phyloP scores from a whole-genome alignment of 2,113 vertebrate genomes.

The Chroicocephalus ridibundus region DNA sequence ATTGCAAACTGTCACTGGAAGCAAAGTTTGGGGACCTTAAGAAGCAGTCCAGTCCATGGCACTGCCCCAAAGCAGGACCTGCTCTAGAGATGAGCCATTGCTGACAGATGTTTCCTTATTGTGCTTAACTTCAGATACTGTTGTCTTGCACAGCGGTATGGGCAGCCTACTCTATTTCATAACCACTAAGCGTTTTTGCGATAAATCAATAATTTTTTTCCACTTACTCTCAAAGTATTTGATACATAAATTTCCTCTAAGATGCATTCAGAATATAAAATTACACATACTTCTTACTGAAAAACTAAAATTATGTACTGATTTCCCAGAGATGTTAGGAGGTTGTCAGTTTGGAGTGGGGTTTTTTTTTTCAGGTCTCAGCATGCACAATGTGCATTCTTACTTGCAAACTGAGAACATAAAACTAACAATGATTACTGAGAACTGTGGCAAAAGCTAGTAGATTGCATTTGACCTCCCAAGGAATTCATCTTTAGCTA shows the following conservation, averaged over 20 bases:
- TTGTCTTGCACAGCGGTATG: neutral
- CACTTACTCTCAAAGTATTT: neutral
- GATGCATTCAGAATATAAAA: neutral
- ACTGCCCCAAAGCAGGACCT: neutral
- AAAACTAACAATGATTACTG: neutral
- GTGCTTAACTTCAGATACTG: neutral
- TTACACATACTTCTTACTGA: neutral
- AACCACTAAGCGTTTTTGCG: neutral
- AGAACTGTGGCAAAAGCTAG: neutral
- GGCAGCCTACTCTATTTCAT: neutral
- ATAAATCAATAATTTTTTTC: neutral
- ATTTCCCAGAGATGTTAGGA: neutral
- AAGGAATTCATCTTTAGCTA: neutral
- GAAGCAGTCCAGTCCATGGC: neutral
- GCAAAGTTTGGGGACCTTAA: neutral
- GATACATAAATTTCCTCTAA: neutral
- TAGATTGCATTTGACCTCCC: neutral
- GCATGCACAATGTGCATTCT: fast-evolving
- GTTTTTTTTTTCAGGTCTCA: neutral
- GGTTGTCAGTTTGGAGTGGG: neutral
- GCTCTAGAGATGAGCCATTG: neutral
- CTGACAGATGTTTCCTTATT: neutral
- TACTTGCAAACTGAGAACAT: neutral
- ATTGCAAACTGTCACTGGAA: neutral
- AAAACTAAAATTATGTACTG: neutral